A percentile compares a stretch with the other conserved stretches of the same genome.
phyloP scores from a whole-genome alignment of 2,888 invertebrate species.

The Pristionchus japonicus region DNA sequence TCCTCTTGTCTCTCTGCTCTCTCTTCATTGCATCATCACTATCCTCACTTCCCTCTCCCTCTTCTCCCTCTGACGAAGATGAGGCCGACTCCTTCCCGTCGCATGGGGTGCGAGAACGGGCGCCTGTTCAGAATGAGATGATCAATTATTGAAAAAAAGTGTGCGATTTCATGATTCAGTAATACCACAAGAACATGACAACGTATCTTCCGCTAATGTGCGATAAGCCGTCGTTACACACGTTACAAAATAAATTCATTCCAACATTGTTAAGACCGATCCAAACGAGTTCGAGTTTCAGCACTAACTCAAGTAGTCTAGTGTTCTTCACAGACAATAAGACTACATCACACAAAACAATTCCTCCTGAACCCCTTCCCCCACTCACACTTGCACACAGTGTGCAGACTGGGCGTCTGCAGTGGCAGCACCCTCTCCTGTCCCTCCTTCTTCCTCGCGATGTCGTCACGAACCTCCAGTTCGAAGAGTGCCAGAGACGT shows the following conservation, averaged over 20 bases:
- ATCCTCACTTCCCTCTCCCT: slow-evolving; percentile 19
- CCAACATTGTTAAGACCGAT: too few relatives aligned
- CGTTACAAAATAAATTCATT: too few relatives aligned
- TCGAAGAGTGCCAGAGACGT: neutral
- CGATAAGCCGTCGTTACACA: too few relatives aligned
- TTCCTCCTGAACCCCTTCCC: neutral
- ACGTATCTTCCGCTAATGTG: too few relatives aligned
- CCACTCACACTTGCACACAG: slow-evolving; percentile 30
- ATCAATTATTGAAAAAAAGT: neutral
- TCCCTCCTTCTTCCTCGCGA: neutral
- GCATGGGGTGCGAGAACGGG: neutral
- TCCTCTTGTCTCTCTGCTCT: slow-evolving; percentile 15
- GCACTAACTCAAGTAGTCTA: neutral
- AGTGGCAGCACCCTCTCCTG: neutral
- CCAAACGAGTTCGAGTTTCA: too few relatives aligned
- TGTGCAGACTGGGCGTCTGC: neutral
- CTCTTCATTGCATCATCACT: slow-evolving; percentile 20
- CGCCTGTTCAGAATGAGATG: neutral
- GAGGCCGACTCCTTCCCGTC: neutral
- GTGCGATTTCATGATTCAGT: too few relatives aligned
- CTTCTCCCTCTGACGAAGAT: neutral
- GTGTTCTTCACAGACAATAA: neutral
- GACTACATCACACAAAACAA: neutral
- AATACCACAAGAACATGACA: too few relatives aligned
- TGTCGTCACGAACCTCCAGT: slow-evolving; percentile 10